Base-by-base conservation (phyloP, 2,797 vertebrate genomes). In the Leptatherina wallacei region DNA sequence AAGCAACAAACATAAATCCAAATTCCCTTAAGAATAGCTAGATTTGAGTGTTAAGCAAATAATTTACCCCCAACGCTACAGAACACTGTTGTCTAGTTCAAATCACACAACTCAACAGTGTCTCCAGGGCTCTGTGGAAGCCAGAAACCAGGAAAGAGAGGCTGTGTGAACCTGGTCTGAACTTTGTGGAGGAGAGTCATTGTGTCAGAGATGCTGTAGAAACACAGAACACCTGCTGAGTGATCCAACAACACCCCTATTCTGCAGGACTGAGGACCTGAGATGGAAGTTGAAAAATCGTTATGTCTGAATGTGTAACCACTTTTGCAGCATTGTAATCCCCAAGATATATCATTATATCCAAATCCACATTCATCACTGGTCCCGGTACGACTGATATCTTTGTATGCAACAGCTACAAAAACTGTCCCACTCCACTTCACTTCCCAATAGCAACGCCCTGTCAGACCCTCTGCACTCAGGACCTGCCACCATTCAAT, bases 131-230 rank as follows among this genome's bases (percentile, higher is more conserved):
- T 0, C 0, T 0, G 0, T 59, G 7, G 14, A 33, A 76, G 0
- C 69, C 60, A 65, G 3, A 81, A 8, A 27, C 62, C 75, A 27
- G 69, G 2, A 49, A 58, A 59, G 35, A 85, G 69, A 33, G 66
- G 65, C 60, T 75, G 36, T 49, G 63, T 77, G 66, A 81, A 81
- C 1, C 13, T 64, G 66, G 65, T 0, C 49, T 76, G 30, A 27
- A 78, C 66, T 65, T 30, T 78, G 72, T 61, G 71, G 42, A 81
- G 75, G 40, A 78, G 75, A 54, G 29, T 84, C 58, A 75, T 69
- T 69, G 75, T 72, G 4, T 51, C 1, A 52, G 73, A 49, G 40
- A 79, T 0, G 29, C 54, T 74, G 80, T 79, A 76, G 67, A 65
- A 75, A 49, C 67, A 73, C 22, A 81, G 22, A 61, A 1, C 35